A percentile compares a stretch with the other conserved stretches of the same genome.
phyloP scores from a whole-genome alignment of 2,113 vertebrate genomes.

The Lota lota region DNA sequence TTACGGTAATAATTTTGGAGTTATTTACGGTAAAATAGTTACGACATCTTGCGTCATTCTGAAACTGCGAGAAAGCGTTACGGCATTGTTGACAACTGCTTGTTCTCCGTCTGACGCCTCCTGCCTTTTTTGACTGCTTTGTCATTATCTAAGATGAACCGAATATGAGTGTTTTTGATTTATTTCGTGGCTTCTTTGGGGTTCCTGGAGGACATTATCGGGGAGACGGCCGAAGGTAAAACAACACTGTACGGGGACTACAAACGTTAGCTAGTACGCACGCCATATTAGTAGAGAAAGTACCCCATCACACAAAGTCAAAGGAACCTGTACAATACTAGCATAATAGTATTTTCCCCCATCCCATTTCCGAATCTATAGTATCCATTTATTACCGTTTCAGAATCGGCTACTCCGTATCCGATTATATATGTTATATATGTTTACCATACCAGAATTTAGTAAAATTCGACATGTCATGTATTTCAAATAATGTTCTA shows the following conservation, averaged over 20 bases:
- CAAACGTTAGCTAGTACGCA: constrained; percentile 4
- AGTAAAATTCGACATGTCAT: no score
- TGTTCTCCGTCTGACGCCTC: not conserved
- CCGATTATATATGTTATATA: no score
- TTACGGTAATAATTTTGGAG: constrained; percentile 33
- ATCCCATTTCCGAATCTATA: no score
- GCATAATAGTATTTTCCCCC: no score
- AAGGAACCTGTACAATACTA: no score
- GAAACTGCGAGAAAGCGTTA: constrained; percentile 35
- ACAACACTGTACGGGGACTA: no score
- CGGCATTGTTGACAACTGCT: constrained; percentile 40
- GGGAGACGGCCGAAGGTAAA: constrained; percentile 59
- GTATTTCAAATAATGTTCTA: not conserved
- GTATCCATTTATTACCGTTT: no score
- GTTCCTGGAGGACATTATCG: constrained; percentile 58
- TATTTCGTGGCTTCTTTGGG: constrained; percentile 76
- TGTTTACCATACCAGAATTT: no score
- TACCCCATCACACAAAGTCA: no score
- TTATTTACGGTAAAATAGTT: constrained; percentile 28
- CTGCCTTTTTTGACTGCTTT: not conserved
- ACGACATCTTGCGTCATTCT: constrained; percentile 35
- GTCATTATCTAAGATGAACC: constrained; percentile 18
- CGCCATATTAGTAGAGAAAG: not conserved
- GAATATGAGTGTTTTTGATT: constrained; percentile 75
- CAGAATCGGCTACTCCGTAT: no score